These are phyloP conservation scores for Salvelinus namaycush DNA, from an alignment of 2,113 vertebrate genomes.

Conservation along the genomic window DNA sequence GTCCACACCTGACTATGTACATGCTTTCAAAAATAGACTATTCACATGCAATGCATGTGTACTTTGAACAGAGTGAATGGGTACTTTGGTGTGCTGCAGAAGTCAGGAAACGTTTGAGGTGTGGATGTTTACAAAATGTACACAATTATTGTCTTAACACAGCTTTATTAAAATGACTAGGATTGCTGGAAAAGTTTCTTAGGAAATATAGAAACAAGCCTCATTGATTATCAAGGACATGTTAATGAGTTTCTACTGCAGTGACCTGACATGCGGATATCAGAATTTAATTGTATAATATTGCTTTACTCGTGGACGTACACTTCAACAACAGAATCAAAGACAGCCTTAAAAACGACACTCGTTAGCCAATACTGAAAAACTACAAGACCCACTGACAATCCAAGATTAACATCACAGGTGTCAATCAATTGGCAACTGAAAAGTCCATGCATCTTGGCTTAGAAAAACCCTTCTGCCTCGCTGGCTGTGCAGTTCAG, in stretches of 20 bases:
- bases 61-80: not conserved
- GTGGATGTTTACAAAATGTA: not conserved
- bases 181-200: not conserved
- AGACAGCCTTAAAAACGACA: not conserved
- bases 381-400: not conserved
- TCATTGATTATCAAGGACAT: not conserved
- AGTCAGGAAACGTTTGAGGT: slow-evolving; percentile 3
- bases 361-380: not conserved
- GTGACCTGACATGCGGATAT: not conserved
- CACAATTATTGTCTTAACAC: not conserved
- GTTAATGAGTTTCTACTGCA: not conserved
- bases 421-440: not conserved
- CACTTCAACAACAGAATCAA: not conserved
- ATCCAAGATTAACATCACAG: too few species aligned
- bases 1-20: not conserved
- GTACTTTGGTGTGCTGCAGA: not conserved
- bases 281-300: not conserved
- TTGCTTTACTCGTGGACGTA: too few species aligned
- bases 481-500: not conserved
- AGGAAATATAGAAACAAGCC: not conserved
- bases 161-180: not conserved
- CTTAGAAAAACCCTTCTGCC: not conserved
- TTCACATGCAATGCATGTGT: not conserved
- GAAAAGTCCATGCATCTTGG: not conserved
- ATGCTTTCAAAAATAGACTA: too few species aligned